Evolutionary conservation across 1,140 invertebrate genomes (phyloP), one percentile per base, ranked within the genome.

Genomic region (Theocolax elegans): DNA sequence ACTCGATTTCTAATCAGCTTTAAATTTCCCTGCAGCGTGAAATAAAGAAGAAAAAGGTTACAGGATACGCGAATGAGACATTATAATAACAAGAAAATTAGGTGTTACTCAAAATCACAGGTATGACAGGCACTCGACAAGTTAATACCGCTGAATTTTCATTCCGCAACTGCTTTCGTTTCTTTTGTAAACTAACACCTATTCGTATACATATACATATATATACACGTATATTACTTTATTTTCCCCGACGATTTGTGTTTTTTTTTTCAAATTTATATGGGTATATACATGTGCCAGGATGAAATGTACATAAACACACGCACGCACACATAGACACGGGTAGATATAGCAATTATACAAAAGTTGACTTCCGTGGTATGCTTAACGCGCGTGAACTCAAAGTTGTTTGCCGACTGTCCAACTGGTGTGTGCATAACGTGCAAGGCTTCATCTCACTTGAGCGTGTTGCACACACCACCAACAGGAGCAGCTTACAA

Each of bases 401-500:
- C 63, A 12, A 51, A 27, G 66, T 67, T 29, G 21, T 67, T 59
- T 67, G 54, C 42, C 66, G 46, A 58, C 53, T 67, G 40, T 48
- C 65, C 27, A 40, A 7, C 31, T 38, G 17, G 44, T 38, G 44
- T 67, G 42, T 49, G 46, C 19, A 51, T 59, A 59, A 58, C 53
- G 40, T 19, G 29, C 31, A 17, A 56, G 29, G 25, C 31, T 35
- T 54, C 51, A 54, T 56, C 53, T 8, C 53, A n/a, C 31, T 35
- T 10, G 31, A 4, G 9, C 27, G 29, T 31, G 49, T 23, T 15
- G 49, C 23, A 15, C 21, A 13, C 25, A 51, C 27, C 49, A 15
- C 21, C 7, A 1, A 23, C 25, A 23, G 15, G 23, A 21, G 51
- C 51, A n/a, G n/a, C n/a, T n/a, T n/a, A 27, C 51, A 51, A 15